phyloP scores from a whole-genome alignment of 2,113 vertebrate genomes.

The Gymnogyps californianus region DNA sequence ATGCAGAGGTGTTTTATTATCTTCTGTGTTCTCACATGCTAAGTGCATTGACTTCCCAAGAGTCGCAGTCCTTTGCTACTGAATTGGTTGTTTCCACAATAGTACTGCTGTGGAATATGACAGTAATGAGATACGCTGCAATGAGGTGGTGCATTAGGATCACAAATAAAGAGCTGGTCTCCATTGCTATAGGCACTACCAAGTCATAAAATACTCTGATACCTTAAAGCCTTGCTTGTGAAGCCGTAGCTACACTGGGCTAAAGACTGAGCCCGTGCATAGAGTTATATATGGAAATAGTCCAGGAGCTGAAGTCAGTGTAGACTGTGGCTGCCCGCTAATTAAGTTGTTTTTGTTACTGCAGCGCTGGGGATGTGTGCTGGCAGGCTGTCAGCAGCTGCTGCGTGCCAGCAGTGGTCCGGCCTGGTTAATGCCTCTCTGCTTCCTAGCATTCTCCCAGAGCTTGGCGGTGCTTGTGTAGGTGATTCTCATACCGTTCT shows the following conservation, averaged over 20 bases:
- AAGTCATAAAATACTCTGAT: not conserved
- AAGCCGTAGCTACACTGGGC: accelerated
- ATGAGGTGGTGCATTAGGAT: not conserved
- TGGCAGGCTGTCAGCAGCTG: not conserved
- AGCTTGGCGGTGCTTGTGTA: not conserved
- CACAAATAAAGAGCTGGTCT: not conserved
- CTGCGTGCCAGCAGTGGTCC: not conserved
- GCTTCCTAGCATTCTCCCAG: not conserved
- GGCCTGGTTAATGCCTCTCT: not conserved
- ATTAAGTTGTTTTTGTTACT: not conserved
- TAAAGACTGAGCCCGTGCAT: not conserved
- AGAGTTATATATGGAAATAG: not conserved
- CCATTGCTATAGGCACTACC: not conserved
- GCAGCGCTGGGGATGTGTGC: not conserved
- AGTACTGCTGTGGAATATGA: not conserved
- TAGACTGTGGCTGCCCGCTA: not conserved
- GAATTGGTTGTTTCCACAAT: not conserved
- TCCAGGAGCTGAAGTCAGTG: not conserved
- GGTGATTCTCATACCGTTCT: not conserved
- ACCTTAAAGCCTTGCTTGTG: not conserved
- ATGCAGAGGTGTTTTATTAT: not conserved
- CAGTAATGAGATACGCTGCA: not conserved
- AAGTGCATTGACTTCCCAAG: not conserved
- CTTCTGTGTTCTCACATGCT: not conserved
- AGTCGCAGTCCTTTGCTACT: not conserved